These are phyloP conservation scores for Mixornis gularis DNA, from an alignment of 2,113 vertebrate species.

Conservation along the genomic window DNA sequence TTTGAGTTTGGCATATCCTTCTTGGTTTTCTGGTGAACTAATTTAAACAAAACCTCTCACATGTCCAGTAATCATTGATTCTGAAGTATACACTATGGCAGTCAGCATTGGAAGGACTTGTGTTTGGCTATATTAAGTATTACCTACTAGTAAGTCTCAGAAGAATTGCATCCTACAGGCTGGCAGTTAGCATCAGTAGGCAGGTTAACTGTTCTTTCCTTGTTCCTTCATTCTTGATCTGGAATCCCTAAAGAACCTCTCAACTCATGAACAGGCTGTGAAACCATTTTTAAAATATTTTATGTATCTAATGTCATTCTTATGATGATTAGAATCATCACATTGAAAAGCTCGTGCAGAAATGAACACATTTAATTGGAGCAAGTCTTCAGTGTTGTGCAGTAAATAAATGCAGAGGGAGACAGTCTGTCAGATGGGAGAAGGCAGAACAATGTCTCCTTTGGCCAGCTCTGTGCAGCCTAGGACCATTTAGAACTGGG, in stretches of 20 bases:
- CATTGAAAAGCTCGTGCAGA: neutral
- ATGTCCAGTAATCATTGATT: neutral
- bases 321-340: neutral
- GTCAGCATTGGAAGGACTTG: neutral
- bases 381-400: neutral
- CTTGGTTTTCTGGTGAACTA: neutral
- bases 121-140: neutral
- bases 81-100: neutral
- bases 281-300: neutral
- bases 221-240: neutral
- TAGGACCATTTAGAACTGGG: neutral
- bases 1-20: neutral
- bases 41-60: neutral
- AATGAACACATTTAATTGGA: neutral
- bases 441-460: neutral
- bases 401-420: neutral
- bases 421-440: neutral
- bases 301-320: neutral
- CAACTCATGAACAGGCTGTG: neutral
- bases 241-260: neutral
- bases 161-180: neutral
- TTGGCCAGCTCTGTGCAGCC: neutral
- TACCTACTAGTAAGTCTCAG: neutral
- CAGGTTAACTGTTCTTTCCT: neutral
- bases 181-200: neutral